Conservation (phyloP, 2,113 vertebrate species). For the Orientallactaga bullata region DNA sequence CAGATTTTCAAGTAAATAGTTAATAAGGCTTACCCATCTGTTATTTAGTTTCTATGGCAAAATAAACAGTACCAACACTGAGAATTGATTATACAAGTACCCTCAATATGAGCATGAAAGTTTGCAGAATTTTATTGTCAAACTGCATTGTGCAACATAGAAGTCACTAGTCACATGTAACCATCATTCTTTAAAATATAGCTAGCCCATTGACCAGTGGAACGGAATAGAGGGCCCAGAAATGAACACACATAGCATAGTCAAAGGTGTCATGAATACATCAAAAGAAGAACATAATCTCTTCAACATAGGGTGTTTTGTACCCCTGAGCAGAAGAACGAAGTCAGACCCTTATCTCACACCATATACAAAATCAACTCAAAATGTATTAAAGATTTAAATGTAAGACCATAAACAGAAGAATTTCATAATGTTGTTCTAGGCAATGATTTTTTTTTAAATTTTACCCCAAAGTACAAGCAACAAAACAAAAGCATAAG, state of each 20-base stretch:
- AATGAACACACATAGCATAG: not conserved
- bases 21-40: slow-evolving; percentile 47
- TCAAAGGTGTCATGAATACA: not conserved
- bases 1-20: not conserved
- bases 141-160: not conserved
- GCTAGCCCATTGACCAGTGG: not conserved
- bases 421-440: not conserved
- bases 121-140: slow-evolving; percentile 27
- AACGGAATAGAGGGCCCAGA: not conserved
- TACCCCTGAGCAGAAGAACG: not conserved
- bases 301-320: not conserved
- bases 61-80: not conserved
- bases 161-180: not conserved
- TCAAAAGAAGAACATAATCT: not conserved
- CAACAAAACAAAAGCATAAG: not conserved
- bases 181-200: not conserved
- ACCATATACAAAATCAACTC: not conserved
- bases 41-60: not conserved
- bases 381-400: not conserved
- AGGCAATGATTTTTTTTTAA: not conserved
- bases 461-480: not conserved
- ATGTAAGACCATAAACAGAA: not conserved
- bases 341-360: not conserved
- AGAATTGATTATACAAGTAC: not conserved
- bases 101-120: not conserved